These are phyloP conservation scores for Bergia puertoricense DNA, from an alignment of 92 coral and sea anemone species.

Conservation along the genomic window DNA sequence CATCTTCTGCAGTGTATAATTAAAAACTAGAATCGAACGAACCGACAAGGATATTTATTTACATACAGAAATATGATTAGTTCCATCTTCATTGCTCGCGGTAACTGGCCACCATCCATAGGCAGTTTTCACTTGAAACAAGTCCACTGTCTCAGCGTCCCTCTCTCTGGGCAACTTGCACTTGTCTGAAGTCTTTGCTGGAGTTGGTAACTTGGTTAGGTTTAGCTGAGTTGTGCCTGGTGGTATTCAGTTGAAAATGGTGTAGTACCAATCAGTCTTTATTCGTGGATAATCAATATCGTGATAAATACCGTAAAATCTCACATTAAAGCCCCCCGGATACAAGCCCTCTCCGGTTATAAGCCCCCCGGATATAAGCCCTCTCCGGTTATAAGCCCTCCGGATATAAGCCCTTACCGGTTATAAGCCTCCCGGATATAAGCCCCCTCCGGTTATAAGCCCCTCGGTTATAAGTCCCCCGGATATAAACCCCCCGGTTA, in stretches of 20 bases:
- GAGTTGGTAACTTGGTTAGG: constrained; percentile 64
- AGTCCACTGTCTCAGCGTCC: constrained; percentile 43
- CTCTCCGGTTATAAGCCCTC: too few species aligned
- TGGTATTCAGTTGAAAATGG: not conserved
- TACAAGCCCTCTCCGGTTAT: too few species aligned
- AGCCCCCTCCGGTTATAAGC: too few species aligned
- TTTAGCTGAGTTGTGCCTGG: constrained; percentile 74
- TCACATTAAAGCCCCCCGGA: too few species aligned
- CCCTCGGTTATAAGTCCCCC: too few species aligned
- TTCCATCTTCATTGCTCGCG: constrained; percentile 54
- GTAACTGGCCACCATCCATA: constrained; percentile 90
- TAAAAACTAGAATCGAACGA: not conserved
- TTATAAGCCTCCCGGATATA: too few species aligned
- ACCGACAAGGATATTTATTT: not conserved
- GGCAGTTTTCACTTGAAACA: constrained; percentile 69
- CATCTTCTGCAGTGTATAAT: too few species aligned
- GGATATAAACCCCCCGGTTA: too few species aligned
- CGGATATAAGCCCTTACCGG: too few species aligned
- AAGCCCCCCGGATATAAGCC: too few species aligned
- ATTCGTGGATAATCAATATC: too few species aligned
- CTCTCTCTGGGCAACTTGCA: constrained; percentile 49
- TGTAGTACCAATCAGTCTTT: not conserved
- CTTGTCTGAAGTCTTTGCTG: constrained; percentile 62
- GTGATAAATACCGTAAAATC: too few species aligned
- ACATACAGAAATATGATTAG: constrained; percentile 4